Percentiles rank a stretch among this genome's conserved stretches.
These are phyloP conservation scores for Miichthys miiuy DNA, from an alignment of 2,797 vertebrate species.

Conservation along the genomic window DNA sequence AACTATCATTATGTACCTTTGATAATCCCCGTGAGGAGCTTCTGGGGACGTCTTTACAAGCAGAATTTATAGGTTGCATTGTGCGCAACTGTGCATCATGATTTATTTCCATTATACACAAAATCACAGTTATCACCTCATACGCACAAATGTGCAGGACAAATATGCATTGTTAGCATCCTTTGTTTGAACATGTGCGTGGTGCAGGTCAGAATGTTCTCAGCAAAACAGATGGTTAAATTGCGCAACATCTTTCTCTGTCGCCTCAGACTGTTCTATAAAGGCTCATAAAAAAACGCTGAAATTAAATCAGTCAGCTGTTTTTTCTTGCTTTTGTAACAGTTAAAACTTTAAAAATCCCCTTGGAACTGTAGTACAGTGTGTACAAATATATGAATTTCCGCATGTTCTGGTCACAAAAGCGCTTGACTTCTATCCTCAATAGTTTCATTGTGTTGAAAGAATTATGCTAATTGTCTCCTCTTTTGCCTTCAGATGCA, in stretches of 20 bases:
- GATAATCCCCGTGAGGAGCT: background rate
- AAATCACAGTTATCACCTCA: conserved; percentile 1
- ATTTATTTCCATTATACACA: conserved; percentile 33
- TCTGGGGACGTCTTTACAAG: background rate
- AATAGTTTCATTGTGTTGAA: conserved; percentile 1
- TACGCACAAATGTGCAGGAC: background rate
- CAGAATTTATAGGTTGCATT: background rate
- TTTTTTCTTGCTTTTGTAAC: background rate
- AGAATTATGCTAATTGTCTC: conserved; percentile 1
- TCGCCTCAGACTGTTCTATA: background rate
- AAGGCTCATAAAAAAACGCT: background rate
- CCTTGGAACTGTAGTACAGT: background rate
- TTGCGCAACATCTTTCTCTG: conserved; percentile 6
- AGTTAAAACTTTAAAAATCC: background rate
- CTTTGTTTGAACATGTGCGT: conserved; percentile 27
- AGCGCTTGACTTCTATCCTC: background rate
- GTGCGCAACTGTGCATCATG: background rate
- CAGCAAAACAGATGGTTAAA: conserved; percentile 40
- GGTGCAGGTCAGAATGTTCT: conserved; percentile 61
- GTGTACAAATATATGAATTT: background rate
- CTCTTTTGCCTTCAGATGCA: conserved; percentile 6
- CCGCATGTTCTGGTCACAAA: background rate
- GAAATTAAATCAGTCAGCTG: conserved; percentile 14
- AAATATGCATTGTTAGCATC: conserved; percentile 47
- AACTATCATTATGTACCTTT: background rate